Percentiles rank a stretch among this genome's conserved stretches.
phyloP scores from a whole-genome alignment of 2,797 vertebrate species.

The Pangasius djambal region DNA sequence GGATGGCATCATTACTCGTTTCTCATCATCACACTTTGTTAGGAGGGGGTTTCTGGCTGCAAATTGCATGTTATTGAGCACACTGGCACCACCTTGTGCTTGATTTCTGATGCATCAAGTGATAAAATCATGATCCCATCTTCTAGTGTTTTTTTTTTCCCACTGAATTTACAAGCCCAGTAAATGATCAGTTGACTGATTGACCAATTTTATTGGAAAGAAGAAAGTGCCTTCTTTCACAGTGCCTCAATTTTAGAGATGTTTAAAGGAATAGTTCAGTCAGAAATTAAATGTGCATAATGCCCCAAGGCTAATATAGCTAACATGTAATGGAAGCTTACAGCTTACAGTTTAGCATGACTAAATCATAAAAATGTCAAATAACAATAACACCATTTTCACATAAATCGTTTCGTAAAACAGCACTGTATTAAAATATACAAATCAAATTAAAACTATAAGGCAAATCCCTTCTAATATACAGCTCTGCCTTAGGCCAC shows the following conservation, averaged over 20 bases:
- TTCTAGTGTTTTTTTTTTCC: background rate
- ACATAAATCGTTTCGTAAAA: background rate
- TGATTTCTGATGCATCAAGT: background rate
- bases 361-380: background rate
- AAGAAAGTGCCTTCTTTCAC: background rate
- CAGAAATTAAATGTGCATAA: background rate
- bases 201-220: background rate
- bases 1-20: conserved; percentile 10
- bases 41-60: conserved; percentile 5
- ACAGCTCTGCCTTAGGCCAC: background rate
- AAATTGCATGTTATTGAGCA: conserved; percentile 17
- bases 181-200: background rate
- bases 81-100: conserved; percentile 33
- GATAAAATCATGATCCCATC: background rate
- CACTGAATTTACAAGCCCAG: background rate
- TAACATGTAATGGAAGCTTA: too few species aligned
- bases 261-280: background rate
- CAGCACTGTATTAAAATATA: background rate
- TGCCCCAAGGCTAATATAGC: background rate
- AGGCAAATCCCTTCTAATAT: background rate
- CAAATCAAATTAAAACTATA: background rate
- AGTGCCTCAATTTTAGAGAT: background rate
- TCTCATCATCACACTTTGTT: conserved; percentile 20
- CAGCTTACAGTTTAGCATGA: background rate
- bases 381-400: background rate